Evolutionary conservation across 2,113 vertebrate genomes (phyloP).

Genomic region (Corapipo altera): DNA sequence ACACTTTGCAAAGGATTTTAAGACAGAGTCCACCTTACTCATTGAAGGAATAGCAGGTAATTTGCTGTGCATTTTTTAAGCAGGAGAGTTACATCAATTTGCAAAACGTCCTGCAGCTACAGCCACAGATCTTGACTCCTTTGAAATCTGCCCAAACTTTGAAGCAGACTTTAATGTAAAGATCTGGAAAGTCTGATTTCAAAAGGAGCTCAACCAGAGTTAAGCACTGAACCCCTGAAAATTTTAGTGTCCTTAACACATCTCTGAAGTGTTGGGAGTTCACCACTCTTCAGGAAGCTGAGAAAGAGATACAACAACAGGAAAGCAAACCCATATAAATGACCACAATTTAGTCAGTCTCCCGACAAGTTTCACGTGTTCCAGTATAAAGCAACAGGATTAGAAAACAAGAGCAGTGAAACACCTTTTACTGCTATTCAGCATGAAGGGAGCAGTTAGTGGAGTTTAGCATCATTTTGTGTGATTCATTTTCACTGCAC

Average conservation of each 20-base stretch:
- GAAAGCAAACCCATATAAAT: background rate
- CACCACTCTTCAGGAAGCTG: background rate
- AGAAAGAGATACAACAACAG: background rate
- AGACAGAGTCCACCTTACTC: background rate
- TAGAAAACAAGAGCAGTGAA: constrained; percentile 10
- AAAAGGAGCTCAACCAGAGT: background rate
- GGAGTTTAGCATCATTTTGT: constrained; percentile 8
- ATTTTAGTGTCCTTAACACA: background rate
- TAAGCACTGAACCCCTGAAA: background rate
- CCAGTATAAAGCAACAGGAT: background rate
- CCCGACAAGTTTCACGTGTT: background rate
- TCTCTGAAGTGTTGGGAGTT: background rate
- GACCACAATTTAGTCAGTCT: background rate
- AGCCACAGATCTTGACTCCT: background rate
- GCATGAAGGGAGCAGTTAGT: constrained; percentile 4
- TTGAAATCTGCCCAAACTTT: background rate
- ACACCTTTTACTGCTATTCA: background rate
- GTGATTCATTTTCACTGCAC: constrained; percentile 41
- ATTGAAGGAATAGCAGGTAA: background rate
- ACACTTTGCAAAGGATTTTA: background rate
- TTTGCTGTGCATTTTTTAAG: background rate
- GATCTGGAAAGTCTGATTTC: background rate
- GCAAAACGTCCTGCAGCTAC: background rate
- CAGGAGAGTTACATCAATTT: background rate
- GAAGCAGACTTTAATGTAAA: background rate